Conservation (phyloP, 2,888 invertebrate genomes). For the Spilosoma lubricipeda region DNA sequence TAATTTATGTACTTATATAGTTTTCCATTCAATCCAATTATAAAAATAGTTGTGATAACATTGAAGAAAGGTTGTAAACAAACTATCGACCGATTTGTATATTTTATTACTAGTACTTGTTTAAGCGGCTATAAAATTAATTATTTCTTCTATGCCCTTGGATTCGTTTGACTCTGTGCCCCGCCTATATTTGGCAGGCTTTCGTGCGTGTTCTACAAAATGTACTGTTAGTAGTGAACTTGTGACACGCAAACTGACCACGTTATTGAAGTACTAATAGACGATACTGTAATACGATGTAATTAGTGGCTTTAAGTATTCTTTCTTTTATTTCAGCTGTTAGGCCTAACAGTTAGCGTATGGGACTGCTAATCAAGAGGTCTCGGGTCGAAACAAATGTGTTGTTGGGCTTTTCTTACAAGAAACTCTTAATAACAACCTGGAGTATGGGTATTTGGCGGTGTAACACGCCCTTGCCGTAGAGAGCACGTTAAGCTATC, state of each 20-base stretch:
- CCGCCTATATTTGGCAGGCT: conserved; percentile 56
- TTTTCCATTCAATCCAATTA: background rate
- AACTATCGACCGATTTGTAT: conserved; percentile 33
- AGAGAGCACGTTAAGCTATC: too few relatives aligned
- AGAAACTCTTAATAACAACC: too few relatives aligned
- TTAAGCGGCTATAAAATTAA: conserved; percentile 57
- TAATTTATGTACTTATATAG: too few relatives aligned
- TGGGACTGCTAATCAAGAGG: too few relatives aligned
- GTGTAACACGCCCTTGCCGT: too few relatives aligned
- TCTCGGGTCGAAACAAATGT: too few relatives aligned
- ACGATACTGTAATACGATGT: conserved; percentile 47
- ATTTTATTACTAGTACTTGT: conserved; percentile 56
- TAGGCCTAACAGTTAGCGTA: too few relatives aligned
- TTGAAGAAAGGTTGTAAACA: conserved; percentile 23
- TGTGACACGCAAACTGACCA: conserved; percentile 62
- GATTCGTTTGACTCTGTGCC: conserved; percentile 47
- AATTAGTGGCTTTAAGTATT: conserved; percentile 17
- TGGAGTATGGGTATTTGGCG: too few relatives aligned
- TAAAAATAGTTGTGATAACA: background rate
- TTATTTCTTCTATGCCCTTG: conserved; percentile 62
- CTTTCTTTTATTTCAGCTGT: background rate
- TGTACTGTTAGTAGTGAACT: conserved; percentile 47
- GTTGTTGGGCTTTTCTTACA: too few relatives aligned
- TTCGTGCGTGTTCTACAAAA: conserved; percentile 59
- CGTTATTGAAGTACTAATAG: conserved; percentile 56